Base-by-base conservation (phyloP, 2,797 vertebrate genomes). In the Gymnoscopelus microlampas region DNA sequence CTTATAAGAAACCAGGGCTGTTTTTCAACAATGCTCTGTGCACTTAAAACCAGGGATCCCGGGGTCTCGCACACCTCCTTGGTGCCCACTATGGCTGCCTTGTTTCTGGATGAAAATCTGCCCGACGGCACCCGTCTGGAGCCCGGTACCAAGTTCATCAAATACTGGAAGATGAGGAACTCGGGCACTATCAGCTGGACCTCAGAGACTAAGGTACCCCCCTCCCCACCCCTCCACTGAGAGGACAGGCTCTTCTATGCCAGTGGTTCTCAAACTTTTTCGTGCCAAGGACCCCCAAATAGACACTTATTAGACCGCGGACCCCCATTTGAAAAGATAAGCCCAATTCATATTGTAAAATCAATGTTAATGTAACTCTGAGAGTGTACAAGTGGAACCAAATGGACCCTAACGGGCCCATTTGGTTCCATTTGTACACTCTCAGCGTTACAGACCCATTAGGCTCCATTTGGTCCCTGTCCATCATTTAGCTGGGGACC, bases 51-150 rank as follows among this genome's bases (percentile, higher is more conserved):
- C 88, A 98, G 97, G 93, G 94, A 90, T 92, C 94, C 96, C 66
- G 92, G 93, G 91, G 95, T 95, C 74, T 94, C 95, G 78, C 95
- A 94, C 89, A 91, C 95, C 88, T 93, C 96, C 77, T 87, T 97
- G 90, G 94, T 98, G 87, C 96, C 97, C 84, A 96, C 94, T 39
- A 92, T 98, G 79, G 96, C 96, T 73, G 98, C 98, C 44, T 96
- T 97, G 68, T 99, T 99, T 94, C 95, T 99, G 92, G 98, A 98
- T 91, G 98, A 99, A 94, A 99, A 99, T 91, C 93, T 99, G 88
- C 98, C 97, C 74, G 98, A 99, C 84, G 97, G 97, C 71, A 99
- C 96, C 79, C 95, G 89, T 81, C 91, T 99, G 88, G 95, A 96
- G 84, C 96, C 98, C 67, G 97, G 92, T 80, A 96, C 95, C 87